A percentile compares a stretch with the other conserved stretches of the same genome.
phyloP scores from a whole-genome alignment of 2,797 vertebrate species.

The Scolopax bukidnonensis region DNA sequence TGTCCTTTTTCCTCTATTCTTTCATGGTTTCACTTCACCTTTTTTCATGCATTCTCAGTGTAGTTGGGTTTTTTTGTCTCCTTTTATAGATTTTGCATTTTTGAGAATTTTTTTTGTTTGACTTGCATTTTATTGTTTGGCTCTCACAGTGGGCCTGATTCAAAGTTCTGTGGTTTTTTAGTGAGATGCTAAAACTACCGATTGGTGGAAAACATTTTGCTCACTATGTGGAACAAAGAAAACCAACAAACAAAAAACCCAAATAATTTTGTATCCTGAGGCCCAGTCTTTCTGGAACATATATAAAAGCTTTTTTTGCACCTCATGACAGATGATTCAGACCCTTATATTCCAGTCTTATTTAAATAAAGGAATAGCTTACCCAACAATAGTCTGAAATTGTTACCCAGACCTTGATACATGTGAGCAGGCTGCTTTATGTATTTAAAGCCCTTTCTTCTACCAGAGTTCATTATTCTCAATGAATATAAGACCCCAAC shows the following conservation, averaged over 20 bases:
- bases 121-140: background rate
- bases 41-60: background rate
- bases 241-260: background rate
- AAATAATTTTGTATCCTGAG: background rate
- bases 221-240: background rate
- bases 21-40: background rate
- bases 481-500: slow-evolving; percentile 1
- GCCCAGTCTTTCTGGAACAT: background rate
- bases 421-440: background rate
- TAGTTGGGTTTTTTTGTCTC: background rate
- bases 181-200: background rate
- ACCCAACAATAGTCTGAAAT: background rate
- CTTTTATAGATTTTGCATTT: background rate
- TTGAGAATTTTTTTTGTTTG: background rate
- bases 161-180: background rate
- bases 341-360: background rate
- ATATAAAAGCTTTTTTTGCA: background rate
- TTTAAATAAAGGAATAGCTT: background rate
- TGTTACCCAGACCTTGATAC: background rate
- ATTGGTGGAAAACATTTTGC: background rate
- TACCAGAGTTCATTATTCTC: background rate
- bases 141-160: background rate
- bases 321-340: background rate
- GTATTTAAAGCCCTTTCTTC: background rate
- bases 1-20: background rate